Evolutionary conservation across 2,797 vertebrate species (phyloP).

Genomic region (Schizothorax lantsangensis): DNA sequence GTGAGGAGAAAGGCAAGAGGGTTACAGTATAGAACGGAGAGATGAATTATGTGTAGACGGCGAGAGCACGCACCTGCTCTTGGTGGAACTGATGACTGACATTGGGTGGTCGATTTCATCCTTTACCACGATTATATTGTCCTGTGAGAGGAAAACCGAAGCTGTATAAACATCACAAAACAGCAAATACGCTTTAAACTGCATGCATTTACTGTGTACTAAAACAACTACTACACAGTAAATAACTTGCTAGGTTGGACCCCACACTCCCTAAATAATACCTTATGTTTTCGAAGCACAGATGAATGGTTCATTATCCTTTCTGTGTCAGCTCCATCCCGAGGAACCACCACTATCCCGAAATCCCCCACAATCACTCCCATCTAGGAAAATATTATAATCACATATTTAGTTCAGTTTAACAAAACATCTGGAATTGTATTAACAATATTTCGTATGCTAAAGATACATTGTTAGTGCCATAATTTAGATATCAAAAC

Average conservation of each 20-base stretch:
- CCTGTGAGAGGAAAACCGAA: conserved; percentile 74
- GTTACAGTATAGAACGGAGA: neutral
- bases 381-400: conserved; percentile 80
- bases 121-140: conserved; percentile 92
- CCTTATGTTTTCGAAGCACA: conserved; percentile 95
- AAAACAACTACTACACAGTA: neutral
- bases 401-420: neutral
- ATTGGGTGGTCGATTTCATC: conserved; percentile 91
- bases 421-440: neutral
- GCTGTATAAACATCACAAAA: conserved; percentile 25
- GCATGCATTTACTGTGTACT: neutral
- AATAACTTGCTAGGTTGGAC: no score
- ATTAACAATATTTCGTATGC: neutral
- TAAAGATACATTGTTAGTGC: neutral
- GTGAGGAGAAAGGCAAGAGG: neutral
- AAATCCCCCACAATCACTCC: conserved; percentile 98
- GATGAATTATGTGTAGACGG: neutral
- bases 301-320: conserved; percentile 97
- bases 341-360: conserved; percentile 95
- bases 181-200: neutral
- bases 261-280: conserved; percentile 62
- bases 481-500: neutral
- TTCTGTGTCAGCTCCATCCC: conserved; percentile 91
- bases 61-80: conserved; percentile 87
- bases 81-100: conserved; percentile 96